A percentile compares a stretch with the other conserved stretches of the same genome.
Evolutionary conservation across 1,140 invertebrate genomes (phyloP).

Genomic region (Drosophila leontia): DNA sequence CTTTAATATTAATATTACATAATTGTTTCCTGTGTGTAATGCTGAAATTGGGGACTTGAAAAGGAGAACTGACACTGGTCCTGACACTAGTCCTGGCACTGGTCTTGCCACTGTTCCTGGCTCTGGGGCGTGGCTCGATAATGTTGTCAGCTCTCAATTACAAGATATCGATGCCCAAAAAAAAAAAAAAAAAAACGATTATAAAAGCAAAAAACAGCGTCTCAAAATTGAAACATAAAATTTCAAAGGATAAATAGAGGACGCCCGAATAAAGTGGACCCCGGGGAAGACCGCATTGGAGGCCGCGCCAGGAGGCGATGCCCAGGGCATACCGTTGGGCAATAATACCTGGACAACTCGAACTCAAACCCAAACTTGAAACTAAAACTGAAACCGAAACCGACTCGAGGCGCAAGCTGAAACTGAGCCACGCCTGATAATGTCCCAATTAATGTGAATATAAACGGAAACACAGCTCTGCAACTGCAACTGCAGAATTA

Average conservation of each 20-base stretch:
- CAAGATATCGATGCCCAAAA: constrained; percentile 16
- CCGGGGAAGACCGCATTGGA: not conserved
- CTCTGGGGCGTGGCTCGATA: constrained; percentile 43
- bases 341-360: constrained; percentile 12
- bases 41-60: too few relatives aligned
- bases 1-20: not conserved
- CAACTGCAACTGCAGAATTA: not conserved
- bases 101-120: not conserved
- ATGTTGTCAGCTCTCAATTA: constrained; percentile 61
- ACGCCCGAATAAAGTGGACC: not conserved
- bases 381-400: not conserved
- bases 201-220: constrained; percentile 9
- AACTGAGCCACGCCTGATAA: constrained; percentile 27
- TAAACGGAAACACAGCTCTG: constrained; percentile 5
- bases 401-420: constrained; percentile 12
- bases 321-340: constrained; percentile 28
- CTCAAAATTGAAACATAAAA: constrained; percentile 42
- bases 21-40: not conserved
- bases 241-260: constrained; percentile 24
- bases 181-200: not conserved
- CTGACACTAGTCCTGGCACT: constrained; percentile 1
- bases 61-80: not conserved
- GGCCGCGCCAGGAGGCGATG: constrained; percentile 6
- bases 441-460: constrained; percentile 30
- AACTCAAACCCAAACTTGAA: not conserved